Evolutionary conservation across 2,797 vertebrate genomes (phyloP).

Genomic region (Picus viridis): DNA sequence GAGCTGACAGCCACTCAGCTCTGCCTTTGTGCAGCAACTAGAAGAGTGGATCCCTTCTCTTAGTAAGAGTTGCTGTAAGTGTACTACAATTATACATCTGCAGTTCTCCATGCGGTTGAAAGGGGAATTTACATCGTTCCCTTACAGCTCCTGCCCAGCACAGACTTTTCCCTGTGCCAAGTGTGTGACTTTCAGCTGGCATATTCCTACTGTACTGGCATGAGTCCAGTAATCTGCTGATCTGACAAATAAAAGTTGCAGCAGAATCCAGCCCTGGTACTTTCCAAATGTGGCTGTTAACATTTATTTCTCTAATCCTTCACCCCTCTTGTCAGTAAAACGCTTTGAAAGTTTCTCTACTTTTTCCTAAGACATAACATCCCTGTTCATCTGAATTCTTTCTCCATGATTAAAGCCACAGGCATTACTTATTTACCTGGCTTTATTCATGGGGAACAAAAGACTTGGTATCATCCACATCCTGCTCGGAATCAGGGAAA

Average conservation of each 20-base stretch:
- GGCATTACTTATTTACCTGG: constrained; percentile 32
- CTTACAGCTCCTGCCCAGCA: neutral
- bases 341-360: neutral
- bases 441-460: constrained; percentile 17
- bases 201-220: neutral
- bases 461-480: neutral
- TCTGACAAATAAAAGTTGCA: neutral
- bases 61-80: neutral
- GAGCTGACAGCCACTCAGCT: neutral
- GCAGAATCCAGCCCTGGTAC: neutral
- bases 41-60: neutral
- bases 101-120: neutral
- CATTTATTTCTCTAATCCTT: neutral
- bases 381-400: constrained; percentile 9
- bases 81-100: neutral
- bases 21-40: neutral
- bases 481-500: constrained; percentile 8
- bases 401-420: neutral
- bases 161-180: neutral
- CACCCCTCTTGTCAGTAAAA: neutral
- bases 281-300: neutral
- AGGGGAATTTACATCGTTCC: neutral
- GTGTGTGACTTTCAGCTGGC: neutral
- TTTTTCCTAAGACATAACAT: constrained; percentile 1
- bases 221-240: neutral